These are phyloP conservation scores for Phoeniculus purpureus DNA, from an alignment of 2,797 vertebrate genomes.

Conservation along the genomic window DNA sequence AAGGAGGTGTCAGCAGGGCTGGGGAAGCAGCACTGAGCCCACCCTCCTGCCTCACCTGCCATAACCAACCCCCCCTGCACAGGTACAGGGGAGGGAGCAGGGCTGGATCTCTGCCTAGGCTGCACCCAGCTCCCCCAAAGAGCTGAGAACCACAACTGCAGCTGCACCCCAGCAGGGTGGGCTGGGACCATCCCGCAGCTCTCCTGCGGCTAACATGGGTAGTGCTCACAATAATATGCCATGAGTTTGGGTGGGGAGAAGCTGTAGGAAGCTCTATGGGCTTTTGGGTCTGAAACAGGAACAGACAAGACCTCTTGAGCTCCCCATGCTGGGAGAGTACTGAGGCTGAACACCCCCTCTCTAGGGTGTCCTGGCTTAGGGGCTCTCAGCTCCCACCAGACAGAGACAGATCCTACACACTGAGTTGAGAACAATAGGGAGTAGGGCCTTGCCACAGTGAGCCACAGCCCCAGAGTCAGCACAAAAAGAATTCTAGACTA, in stretches of 20 bases:
- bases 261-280: rapidly evolving
- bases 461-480: not conserved
- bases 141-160: not conserved
- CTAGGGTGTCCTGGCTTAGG: not conserved
- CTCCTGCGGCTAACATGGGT: constrained; percentile 20
- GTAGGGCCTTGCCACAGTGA: not conserved
- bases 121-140: not conserved
- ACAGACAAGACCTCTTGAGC: not conserved
- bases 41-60: not conserved
- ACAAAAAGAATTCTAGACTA: too few relatives aligned
- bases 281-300: not conserved
- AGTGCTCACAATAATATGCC: not conserved
- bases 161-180: constrained; percentile 10
- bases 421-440: rapidly evolving
- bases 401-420: rapidly evolving
- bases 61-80: not conserved
- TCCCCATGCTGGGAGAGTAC: rapidly evolving
- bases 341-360: rapidly evolving
- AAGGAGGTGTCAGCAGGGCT: not conserved
- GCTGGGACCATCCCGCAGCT: not conserved
- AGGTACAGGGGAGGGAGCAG: not conserved
- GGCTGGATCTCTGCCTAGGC: not conserved
- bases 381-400: not conserved
- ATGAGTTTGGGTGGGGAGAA: not conserved
- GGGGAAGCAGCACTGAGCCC: not conserved